Evolutionary conservation across 2,888 invertebrate genomes (phyloP), one percentile per base, ranked within the genome.

Genomic region (Aporophyla nigra): DNA sequence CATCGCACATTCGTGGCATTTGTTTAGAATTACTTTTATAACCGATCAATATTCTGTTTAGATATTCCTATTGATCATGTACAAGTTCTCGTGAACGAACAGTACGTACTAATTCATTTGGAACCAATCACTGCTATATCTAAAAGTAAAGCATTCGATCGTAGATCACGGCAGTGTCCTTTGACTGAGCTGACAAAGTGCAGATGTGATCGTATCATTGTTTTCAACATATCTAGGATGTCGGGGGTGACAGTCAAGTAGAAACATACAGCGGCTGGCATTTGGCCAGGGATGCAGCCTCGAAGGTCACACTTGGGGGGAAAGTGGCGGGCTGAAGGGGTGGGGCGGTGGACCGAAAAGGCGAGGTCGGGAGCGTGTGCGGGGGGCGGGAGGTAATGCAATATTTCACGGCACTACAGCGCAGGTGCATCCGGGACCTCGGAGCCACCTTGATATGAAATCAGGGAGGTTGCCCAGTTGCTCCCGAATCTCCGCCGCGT

Each of bases 281-380:
- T 76, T 78, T 78, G 82, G 93, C 96, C 96, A 95, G 94, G 93
- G 95, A 94, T 96, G 96, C 95, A 95, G 87, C 89, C 87, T 67
- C 82, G 94, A 95, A 95, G 96, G 96, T 95, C 95, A 86, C 78
- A 70, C 62, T 85, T n/a, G 87, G 76, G 83, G 84, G 81, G 77
- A 81, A 85, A 78, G 68, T 76, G 71, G 86, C 56, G 83, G 85
- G 82, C 67, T 61, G 78, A 80, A 77, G 82, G 76, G 80, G 59
- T 21, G 7, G 49, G 43, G 82, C 61, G 73, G 82, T 77, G 82
- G 63, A 21, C 19, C 73, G 72, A 16, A 51, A 21, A 21, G 19
- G 65, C 69, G 79, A 83, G 78, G 79, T 70, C 69, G 76, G 82
- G 51, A 51, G 76, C 63, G 74, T 68, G 80, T 75, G 80, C 78